Base-by-base conservation (phyloP, 2,797 vertebrate species). In the Oreortyx pictus region DNA sequence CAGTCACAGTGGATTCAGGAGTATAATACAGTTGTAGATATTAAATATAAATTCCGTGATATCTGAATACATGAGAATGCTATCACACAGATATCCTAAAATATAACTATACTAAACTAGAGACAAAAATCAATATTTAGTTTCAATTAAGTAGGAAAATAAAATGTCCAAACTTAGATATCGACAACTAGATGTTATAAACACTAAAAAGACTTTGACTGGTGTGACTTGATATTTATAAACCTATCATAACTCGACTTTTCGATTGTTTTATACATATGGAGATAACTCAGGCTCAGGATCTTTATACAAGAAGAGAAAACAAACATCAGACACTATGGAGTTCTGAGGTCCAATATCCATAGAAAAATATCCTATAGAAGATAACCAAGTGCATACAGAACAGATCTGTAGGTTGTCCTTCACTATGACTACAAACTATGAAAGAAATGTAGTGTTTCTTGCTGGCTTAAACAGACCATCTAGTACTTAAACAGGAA, bases 121-220 rank as follows among this genome's bases (percentile, higher is more conserved):
- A 67, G 39, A 11, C 16, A 64, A 18, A 50, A 79, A 66, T 35
- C 18, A 66, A 18, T 56, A 89, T 24, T 35, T 74, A 49, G 8
- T 3, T 91, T 80, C 50, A 70, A 49, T 62, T 59, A 14, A 75
- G 54, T 20, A 70, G 39, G 4, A 71, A 6, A 84, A 35, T 4
- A 3, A 74, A 59, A 50, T 2, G 12, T 33, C 17, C 29, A 80
- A 31, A 70, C 17, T 67, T 46, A 23, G n/a, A 59, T 61, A 20
- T 27, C 61, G 62, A 61, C 3, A 83, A 46, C 4, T 59, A 59
- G 20, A 79, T 1, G 3, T 37, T 0, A 0, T 37, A 75, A n/a
- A 64, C 13, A 9, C 52, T 57, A 52, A 72, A 77, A 33, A 46
- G 0, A 70, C 43, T 70, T 31, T 18, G 24, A 33, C 7, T 49